Evolutionary conservation across 2,888 invertebrate genomes (phyloP), one percentile per base, ranked within the genome.

Genomic region (Hyposoter dolosus): DNA sequence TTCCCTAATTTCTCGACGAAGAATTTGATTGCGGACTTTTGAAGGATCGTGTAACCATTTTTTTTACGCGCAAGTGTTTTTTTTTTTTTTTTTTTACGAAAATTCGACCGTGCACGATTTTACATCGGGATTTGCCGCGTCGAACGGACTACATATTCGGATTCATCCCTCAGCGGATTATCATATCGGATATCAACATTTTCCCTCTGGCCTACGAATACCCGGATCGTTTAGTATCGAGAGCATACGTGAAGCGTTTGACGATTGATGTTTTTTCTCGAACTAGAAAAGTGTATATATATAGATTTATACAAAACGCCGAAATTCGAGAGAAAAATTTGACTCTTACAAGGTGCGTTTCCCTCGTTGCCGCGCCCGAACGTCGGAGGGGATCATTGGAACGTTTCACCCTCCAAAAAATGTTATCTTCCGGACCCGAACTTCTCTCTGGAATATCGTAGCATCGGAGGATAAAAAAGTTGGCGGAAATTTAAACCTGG

Each of bases 161-260:
- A 83, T 76, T 28, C 68, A 83, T 85, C 79, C 83, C 63, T 63
- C 10, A 56, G 56, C 23, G 82, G 74, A 85, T 85, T 76, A 83
- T 83, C 85, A 83, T 83, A 79, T 77, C 75, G 79, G 74, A 56
- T 78, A 78, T 77, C 71, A 83, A 78, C 60, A 19, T 65, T 63
- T 76, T 83, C 28, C 76, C 82, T 74, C 56, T 56, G 81, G 68
- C 69, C 56, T 60, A 47, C 28, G 35, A 40, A 68, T 28, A 69
- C 19, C 50, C 1, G 2, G n/a, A 50, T 17, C 10, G 50, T 50
- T 28, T 68, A 43, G 19, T 60, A 28, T 32, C 19, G 40, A 17
- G 17, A 63, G 71, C 45, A 71, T 3, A 63, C 56, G 63, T 23
- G 47, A 72, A 72, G 35, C 45, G 71, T 71, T 71, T n/a, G 32